These are phyloP conservation scores for Troides oblongomaculatus DNA, from an alignment of 2,888 invertebrate species.

Conservation along the genomic window DNA sequence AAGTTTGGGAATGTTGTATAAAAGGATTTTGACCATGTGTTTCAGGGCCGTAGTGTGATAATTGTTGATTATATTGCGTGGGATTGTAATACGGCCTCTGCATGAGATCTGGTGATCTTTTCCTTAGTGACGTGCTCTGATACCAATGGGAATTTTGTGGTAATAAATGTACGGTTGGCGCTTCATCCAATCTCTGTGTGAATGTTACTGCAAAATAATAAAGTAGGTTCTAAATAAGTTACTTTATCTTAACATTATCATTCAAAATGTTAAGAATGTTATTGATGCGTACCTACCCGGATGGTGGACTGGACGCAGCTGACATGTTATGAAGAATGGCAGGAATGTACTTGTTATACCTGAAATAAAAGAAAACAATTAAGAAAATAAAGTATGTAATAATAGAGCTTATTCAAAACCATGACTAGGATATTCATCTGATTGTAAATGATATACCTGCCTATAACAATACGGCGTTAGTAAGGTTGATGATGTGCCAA, in stretches of 20 bases:
- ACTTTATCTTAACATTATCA: conserved; percentile 11
- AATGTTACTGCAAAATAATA: conserved; percentile 54
- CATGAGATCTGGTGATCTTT: conserved; percentile 62
- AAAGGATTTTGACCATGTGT: conserved; percentile 34
- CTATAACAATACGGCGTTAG: too few relatives aligned
- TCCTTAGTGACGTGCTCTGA: conserved; percentile 64
- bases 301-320: conserved; percentile 58
- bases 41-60: conserved; percentile 37
- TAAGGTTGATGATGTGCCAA: too few relatives aligned
- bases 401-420: too few relatives aligned
- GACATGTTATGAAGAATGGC: conserved; percentile 51
- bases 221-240: neutral
- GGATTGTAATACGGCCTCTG: conserved; percentile 27
- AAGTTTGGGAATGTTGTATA: conserved; percentile 25
- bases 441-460: too few relatives aligned
- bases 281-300: conserved; percentile 79
- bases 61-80: conserved; percentile 21
- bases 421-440: too few relatives aligned
- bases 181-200: conserved; percentile 53
- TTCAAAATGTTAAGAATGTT: conserved; percentile 30
- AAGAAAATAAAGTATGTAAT: neutral
- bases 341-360: conserved; percentile 51
- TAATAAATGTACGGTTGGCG: conserved; percentile 51
- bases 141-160: conserved; percentile 65
- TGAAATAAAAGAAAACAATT: conserved; percentile 46